Conservation (phyloP, 2,797 vertebrate genomes). For the Acanthopagrus latus region DNA sequence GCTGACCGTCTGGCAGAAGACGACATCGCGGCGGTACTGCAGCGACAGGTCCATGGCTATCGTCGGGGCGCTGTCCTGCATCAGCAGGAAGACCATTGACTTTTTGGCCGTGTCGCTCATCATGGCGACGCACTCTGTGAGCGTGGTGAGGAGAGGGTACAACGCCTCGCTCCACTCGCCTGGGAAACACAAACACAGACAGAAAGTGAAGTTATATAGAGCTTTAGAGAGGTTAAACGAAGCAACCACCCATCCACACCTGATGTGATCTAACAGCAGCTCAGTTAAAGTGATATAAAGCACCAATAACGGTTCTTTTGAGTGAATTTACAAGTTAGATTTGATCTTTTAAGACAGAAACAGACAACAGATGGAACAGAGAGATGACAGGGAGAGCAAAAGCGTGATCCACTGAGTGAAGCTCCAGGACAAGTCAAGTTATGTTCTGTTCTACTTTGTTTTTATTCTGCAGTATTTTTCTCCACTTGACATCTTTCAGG, state of each 20-base stretch:
- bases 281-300: not conserved
- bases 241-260: not conserved
- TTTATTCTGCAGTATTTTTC: not conserved
- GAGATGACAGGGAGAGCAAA: conserved; percentile 46
- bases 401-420: conserved; percentile 5
- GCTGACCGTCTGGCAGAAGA: conserved; percentile 97
- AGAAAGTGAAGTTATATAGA: not conserved
- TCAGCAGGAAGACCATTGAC: conserved; percentile 97
- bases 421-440: not conserved
- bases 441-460: not conserved
- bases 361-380: conserved; percentile 25
- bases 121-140: conserved; percentile 94
- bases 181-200: conserved; percentile 60
- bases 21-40: conserved; percentile 97
- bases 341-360: not conserved
- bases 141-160: conserved; percentile 95
- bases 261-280: not conserved
- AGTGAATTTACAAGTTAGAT: not conserved
- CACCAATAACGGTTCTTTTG: fast-evolving
- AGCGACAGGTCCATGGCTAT: conserved; percentile 93
- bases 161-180: conserved; percentile 98
- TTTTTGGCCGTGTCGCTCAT: conserved; percentile 98
- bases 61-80: conserved; percentile 97
- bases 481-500: not conserved
- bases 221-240: not conserved